Evolutionary conservation across 2,113 vertebrate species (phyloP), one percentile per base, ranked within the genome.

Genomic region (Anguilla rostrata): DNA sequence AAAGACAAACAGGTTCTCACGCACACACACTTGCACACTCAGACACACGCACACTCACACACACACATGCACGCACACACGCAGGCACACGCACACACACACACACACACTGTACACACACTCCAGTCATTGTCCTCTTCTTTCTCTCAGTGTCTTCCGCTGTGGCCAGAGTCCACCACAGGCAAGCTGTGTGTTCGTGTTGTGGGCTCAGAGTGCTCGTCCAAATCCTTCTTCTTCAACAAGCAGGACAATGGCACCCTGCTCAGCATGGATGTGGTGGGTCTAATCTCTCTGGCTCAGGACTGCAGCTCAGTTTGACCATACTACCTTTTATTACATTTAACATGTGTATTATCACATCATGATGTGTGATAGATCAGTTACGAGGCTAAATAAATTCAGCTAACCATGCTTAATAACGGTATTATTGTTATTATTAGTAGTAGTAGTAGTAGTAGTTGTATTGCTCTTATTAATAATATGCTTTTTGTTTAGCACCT

Each of bases 161-260:
- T 99, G 90, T 99, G 98, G 98, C 98, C 98, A n/a, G 97, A 99
- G 92, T 95, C 92, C 85, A 85, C 90, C 4, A 95, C 95, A 2
- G 96, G 95, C 84, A 97, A 97, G 91, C 92, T 99, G 75, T 98
- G 97, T 88, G 94, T 98, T 12, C 94, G 97, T 81, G 96, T 97
- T 0, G 95, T 98, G 2, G 97, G 98, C 43, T 97, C 84, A 71
- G 96, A 97, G 49, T 91, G 89, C 1, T 79, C 89, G 26, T 98
- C 98, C 86, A 97, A 92, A 90, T 96, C 94, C 0, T 99, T 99
- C 93, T 95, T 95, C 78, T 98, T 96, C 87, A 96, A 95, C 87
- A 92, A 81, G 15, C 98, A 97, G 89, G 98, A 99, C 91, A 99
- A 95, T 53, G 98, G 98, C 84, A 99, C 97, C 49, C 93, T 99